A percentile compares a stretch with the other conserved stretches of the same genome.
phyloP scores from a whole-genome alignment of 2,797 vertebrate species.

The Sebastolobus alascanus region DNA sequence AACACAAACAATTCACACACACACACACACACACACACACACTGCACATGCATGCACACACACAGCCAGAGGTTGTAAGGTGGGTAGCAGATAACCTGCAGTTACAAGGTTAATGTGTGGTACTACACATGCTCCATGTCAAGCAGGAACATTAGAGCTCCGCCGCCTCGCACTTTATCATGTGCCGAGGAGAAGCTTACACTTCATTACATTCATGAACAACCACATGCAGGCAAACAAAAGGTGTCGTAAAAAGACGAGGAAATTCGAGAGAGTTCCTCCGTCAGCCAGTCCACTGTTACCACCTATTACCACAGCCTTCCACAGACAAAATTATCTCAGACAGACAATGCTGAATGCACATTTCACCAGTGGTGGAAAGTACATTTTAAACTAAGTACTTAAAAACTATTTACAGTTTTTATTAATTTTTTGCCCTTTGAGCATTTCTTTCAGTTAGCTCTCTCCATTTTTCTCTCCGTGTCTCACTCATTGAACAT shows the following conservation, averaged over 20 bases:
- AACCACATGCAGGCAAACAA: conserved; percentile 19
- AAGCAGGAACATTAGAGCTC: conserved; percentile 57
- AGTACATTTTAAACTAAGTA: too few relatives aligned
- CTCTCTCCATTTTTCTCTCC: too few relatives aligned
- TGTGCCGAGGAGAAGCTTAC: conserved; percentile 19
- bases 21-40: conserved; percentile 2
- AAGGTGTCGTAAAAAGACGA: conserved; percentile 14
- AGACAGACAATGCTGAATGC: not conserved
- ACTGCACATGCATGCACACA: not conserved
- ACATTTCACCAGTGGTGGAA: not conserved
- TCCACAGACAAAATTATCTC: not conserved
- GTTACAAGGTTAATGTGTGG: conserved; percentile 73
- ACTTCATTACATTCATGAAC: conserved; percentile 43
- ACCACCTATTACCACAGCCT: not conserved
- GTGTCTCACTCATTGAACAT: too few relatives aligned
- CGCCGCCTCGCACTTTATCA: conserved; percentile 48
- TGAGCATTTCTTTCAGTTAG: too few relatives aligned
- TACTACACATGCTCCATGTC: conserved; percentile 64
- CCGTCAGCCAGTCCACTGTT: not conserved
- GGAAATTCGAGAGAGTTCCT: not conserved
- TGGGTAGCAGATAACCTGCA: conserved; percentile 63
- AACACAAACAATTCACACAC: conserved; percentile 14
- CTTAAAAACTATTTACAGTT: too few relatives aligned
- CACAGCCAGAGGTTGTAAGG: conserved; percentile 43
- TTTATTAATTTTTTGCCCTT: too few relatives aligned